Evolutionary conservation across 2,113 vertebrate genomes (phyloP).

Genomic region (Anolis carolinensis): DNA sequence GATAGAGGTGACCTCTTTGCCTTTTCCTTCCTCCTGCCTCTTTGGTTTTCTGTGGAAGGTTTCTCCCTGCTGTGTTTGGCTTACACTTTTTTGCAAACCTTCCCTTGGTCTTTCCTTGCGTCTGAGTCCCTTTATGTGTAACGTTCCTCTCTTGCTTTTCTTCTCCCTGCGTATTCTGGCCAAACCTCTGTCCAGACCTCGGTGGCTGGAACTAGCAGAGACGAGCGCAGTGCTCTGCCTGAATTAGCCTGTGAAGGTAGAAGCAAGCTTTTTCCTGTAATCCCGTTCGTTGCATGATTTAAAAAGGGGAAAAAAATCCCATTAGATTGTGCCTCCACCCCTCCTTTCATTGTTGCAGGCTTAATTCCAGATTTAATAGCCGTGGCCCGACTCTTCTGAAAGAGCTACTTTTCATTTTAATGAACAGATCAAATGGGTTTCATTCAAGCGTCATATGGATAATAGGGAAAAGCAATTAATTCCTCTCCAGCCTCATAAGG

Average conservation of each 20-base stretch:
- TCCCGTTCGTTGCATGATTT: conserved; percentile 63
- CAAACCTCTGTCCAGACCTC: conserved; percentile 76
- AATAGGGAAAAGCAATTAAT: not conserved
- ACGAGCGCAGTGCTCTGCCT: conserved; percentile 75
- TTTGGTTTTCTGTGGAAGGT: no score
- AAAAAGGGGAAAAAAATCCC: conserved; percentile 6
- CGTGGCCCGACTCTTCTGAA: not conserved
- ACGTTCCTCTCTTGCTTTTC: conserved; percentile 71
- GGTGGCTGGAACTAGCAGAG: conserved; percentile 81
- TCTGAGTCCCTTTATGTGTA: conserved; percentile 50
- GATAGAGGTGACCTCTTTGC: not conserved
- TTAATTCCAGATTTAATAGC: not conserved
- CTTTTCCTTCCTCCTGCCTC: no score
- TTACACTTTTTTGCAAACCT: not conserved
- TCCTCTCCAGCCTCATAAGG: accelerated
- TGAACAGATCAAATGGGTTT: not conserved
- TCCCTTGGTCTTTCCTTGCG: conserved; percentile 26
- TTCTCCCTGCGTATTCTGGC: conserved; percentile 61
- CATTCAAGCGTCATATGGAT: not conserved
- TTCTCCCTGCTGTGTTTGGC: not conserved
- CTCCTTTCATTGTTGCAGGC: conserved; percentile 16
- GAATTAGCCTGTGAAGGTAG: conserved; percentile 81
- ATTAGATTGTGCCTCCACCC: not conserved
- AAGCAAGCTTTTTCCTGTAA: conserved; percentile 58
- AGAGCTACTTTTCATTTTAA: conserved; percentile 75